Evolutionary conservation across 2,888 invertebrate genomes (phyloP).

Genomic region (Ormyrus nitidulus): DNA sequence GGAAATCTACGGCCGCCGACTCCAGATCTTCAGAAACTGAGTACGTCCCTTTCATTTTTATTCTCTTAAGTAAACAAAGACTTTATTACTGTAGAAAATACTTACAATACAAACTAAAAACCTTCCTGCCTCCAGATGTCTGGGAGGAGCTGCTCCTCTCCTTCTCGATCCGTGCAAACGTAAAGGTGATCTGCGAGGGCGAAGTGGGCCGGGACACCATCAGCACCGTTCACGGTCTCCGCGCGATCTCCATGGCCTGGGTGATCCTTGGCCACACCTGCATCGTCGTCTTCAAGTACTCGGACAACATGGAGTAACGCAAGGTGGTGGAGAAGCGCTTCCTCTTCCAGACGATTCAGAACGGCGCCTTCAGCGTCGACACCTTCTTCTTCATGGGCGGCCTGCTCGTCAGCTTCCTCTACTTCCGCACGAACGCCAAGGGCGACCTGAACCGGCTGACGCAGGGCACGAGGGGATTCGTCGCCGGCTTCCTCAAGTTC

Average conservation of each 20-base stretch:
- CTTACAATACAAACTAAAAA: background rate
- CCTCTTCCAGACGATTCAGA: conserved; percentile 74
- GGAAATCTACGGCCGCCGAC: conserved; percentile 61
- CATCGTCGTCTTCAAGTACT: conserved; percentile 89
- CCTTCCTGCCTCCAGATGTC: conserved; percentile 62
- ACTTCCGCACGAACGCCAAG: conserved; percentile 82
- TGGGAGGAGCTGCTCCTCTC: conserved; percentile 72
- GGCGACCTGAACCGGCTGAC: conserved; percentile 77
- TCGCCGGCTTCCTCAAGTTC: conserved; percentile 78
- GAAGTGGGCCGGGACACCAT: conserved; percentile 74
- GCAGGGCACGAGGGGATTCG: conserved; percentile 75
- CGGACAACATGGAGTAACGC: conserved; percentile 81
- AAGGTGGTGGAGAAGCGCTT: conserved; percentile 73
- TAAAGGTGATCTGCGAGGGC: conserved; percentile 72
- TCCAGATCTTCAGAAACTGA: conserved; percentile 65
- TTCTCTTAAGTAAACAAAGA: background rate
- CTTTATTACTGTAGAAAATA: background rate
- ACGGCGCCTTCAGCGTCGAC: conserved; percentile 75
- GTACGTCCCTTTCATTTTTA: conserved; percentile 60
- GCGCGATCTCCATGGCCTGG: conserved; percentile 75
- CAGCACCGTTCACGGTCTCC: conserved; percentile 74
- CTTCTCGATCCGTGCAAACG: conserved; percentile 72
- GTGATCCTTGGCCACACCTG: conserved; percentile 75
- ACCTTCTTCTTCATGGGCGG: conserved; percentile 80
- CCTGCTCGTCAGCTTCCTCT: conserved; percentile 89